These are phyloP conservation scores for Aselliscus stoliczkanus DNA, from an alignment of 2,797 vertebrate genomes.

Conservation along the genomic window DNA sequence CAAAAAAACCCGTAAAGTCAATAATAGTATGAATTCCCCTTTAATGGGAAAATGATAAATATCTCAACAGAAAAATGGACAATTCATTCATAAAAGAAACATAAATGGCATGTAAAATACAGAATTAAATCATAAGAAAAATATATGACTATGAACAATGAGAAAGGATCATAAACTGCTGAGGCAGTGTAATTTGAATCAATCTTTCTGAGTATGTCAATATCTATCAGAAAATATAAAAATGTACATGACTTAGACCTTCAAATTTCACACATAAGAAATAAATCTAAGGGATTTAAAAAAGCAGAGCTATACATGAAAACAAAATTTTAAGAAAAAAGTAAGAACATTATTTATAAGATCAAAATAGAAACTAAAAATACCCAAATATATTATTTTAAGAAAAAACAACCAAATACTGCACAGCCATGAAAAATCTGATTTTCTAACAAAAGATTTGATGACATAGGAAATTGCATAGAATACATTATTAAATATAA, in stretches of 20 bases:
- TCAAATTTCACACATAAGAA: neutral
- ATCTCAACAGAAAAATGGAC: neutral
- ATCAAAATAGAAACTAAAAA: neutral
- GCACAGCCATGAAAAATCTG: neutral
- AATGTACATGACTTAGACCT: neutral
- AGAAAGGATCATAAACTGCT: neutral
- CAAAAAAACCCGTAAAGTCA: neutral
- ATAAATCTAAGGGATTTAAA: neutral
- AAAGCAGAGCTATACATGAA: neutral
- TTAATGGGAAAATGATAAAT: neutral
- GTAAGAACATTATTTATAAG: neutral
- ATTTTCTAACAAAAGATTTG: neutral
- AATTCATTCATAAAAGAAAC: neutral
- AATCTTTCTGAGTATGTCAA: neutral
- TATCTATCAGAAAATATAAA: neutral
- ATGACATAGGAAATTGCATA: neutral
- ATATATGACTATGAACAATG: neutral
- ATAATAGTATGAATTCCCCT: neutral
- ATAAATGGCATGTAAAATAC: neutral
- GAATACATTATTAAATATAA: neutral
- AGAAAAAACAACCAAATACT: neutral
- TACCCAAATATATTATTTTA: neutral
- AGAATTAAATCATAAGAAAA: neutral
- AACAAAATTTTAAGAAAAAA: neutral
- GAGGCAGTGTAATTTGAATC: neutral